Conservation (phyloP, 2,113 vertebrate genomes). For the Pardalotus punctatus region DNA sequence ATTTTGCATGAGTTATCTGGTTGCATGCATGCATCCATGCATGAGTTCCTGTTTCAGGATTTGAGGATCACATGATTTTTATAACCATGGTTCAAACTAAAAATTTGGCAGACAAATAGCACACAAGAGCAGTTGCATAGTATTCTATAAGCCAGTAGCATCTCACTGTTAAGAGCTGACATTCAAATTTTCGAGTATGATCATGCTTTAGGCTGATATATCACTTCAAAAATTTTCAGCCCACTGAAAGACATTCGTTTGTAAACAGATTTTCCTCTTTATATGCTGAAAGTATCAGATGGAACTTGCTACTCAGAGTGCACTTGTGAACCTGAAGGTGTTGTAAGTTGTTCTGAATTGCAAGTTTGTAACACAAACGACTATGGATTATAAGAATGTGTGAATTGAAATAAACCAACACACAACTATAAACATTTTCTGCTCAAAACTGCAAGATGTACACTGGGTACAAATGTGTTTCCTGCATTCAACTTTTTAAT, state of each 20-base stretch:
- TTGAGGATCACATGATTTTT: not conserved
- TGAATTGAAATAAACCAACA: not conserved
- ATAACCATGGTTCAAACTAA: not conserved
- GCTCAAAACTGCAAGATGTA: not conserved
- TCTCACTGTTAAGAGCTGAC: not conserved
- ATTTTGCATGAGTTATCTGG: not conserved
- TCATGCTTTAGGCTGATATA: not conserved
- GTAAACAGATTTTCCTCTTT: not conserved
- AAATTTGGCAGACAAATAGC: not conserved
- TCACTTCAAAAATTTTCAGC: not conserved
- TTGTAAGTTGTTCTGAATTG: not conserved
- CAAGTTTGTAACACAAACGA: not conserved
- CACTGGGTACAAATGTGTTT: not conserved
- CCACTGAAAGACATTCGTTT: not conserved
- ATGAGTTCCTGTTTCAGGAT: accelerated
- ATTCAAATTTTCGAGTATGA: not conserved
- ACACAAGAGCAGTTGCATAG: not conserved
- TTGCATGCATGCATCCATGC: not conserved
- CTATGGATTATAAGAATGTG: not conserved
- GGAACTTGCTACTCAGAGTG: not conserved
- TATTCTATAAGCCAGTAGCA: not conserved
- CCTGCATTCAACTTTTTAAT: not conserved
- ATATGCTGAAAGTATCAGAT: not conserved
- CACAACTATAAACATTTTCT: not conserved
- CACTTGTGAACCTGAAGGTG: not conserved